These are phyloP conservation scores for Lepidochitona cinerea DNA, from an alignment of 2,888 invertebrate genomes.

Conservation along the genomic window DNA sequence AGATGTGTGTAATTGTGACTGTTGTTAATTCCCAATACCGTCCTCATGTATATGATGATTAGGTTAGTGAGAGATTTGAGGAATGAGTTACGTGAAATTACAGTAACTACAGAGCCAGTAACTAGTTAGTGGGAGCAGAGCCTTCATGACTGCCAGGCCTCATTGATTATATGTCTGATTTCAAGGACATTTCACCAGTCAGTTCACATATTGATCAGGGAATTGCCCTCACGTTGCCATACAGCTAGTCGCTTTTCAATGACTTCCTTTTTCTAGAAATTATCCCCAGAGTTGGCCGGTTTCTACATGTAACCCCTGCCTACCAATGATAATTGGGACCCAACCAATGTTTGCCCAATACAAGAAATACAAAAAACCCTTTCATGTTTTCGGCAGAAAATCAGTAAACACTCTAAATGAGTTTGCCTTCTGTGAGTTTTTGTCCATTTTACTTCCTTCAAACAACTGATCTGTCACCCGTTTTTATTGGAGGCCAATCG, in stretches of 20 bases:
- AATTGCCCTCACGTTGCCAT: neutral
- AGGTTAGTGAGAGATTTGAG: no score
- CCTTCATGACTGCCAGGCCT: neutral
- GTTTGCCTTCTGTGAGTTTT: neutral
- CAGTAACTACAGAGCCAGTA: no score
- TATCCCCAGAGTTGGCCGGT: constrained; percentile 4
- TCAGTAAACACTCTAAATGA: neutral
- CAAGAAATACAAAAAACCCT: neutral
- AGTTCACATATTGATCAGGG: neutral
- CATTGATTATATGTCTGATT: neutral
- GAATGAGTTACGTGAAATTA: no score
- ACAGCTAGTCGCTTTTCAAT: constrained; percentile 2
- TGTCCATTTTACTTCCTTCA: neutral
- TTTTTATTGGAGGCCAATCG: no score
- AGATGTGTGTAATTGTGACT: no score
- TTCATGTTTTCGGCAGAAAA: neutral
- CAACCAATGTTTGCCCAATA: neutral
- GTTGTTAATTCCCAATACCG: no score
- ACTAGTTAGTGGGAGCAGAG: neutral
- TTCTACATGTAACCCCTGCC: constrained; percentile 1
- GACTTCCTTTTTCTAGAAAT: constrained; percentile 6
- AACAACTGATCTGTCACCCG: no score
- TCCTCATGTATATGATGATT: no score
- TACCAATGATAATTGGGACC: neutral
- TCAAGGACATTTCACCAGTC: neutral